Percentiles rank a stretch among this genome's conserved stretches.
Evolutionary conservation across 1,140 invertebrate species (phyloP).

Genomic region (Oreohelix idahoensis): DNA sequence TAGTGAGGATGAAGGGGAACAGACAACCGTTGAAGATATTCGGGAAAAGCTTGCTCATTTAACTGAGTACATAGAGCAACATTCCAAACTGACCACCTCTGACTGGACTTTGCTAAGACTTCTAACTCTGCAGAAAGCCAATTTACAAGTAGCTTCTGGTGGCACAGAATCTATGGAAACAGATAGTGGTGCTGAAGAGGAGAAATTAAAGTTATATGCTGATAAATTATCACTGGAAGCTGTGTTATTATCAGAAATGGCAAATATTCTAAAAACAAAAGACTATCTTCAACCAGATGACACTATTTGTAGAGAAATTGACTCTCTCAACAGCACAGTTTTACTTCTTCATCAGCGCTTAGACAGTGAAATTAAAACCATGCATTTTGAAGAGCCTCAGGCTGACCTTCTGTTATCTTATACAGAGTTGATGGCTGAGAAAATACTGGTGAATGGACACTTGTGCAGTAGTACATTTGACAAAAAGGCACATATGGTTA

Average conservation of each 20-base stretch:
- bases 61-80: constrained; percentile 57
- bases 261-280: constrained; percentile 57
- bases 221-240: constrained; percentile 67
- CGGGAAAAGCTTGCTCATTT: constrained; percentile 57
- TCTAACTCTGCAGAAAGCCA: constrained; percentile 52
- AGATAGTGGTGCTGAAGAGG: constrained; percentile 37
- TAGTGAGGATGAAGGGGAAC: constrained; percentile 54
- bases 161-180: constrained; percentile 35
- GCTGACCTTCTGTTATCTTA: constrained; percentile 60
- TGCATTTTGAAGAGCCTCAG: constrained; percentile 47
- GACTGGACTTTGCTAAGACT: constrained; percentile 63
- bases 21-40: constrained; percentile 50
- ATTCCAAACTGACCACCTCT: constrained; percentile 52
- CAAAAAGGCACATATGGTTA: constrained; percentile 52
- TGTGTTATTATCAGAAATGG: constrained; percentile 66
- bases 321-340: constrained; percentile 56
- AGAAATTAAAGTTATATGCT: constrained; percentile 63
- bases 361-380: constrained; percentile 54
- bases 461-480: constrained; percentile 55
- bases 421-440: constrained; percentile 64
- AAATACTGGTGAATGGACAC: constrained; percentile 63
- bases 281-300: constrained; percentile 45
- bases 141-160: background rate
- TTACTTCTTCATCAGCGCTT: constrained; percentile 57
- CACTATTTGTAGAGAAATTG: constrained; percentile 58